Base-by-base conservation (phyloP, 2,797 vertebrate species). In the Lateolabrax maculatus region DNA sequence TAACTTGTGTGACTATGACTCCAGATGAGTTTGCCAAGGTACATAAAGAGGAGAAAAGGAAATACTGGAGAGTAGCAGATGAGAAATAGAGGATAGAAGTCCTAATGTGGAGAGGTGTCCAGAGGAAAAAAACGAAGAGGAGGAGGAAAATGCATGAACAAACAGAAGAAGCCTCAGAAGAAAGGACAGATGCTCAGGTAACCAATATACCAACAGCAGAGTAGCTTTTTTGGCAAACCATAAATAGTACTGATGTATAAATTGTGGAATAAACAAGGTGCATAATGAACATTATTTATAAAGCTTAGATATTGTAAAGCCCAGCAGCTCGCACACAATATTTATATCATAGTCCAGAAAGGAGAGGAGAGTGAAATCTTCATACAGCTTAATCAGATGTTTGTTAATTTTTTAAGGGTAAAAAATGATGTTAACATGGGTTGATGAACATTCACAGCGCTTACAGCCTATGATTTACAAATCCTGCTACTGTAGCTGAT, bases 111-210 rank as follows among this genome's bases (percentile, higher is more conserved):
- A 70, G 68, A 48, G 31, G 29, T 72, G 63, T 67, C 43, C 19
- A 65, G 67, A 77, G 56, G 53, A 71, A 75, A 72, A 51, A 15
- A n/a, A n/a, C n/a, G 53, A 61, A 27, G 52, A 53, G 49, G 34
- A 27, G 13, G n/a, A 60, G 25, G 34, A 55, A 73, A 71, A 75
- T 64, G 55, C 37, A 68, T 64, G 73, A 69, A 60, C 72, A 80
- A 76, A 74, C 36, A 62, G 53, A 79, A 41, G 43, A 81, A 79
- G 2, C 41, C 65, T 68, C 9, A 41, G 63, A 74, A 64, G 62
- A 63, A 64, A 74, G 34, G n/a, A 7, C 53, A 73, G 44, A 67
- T 69, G 55, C 39, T 63, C 44, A 70, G 77, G 56, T 71, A 75
- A 81, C 67, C 53, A 52, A 27, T 75, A 39, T 39, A 78, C 36